A percentile compares a stretch with the other conserved stretches of the same genome.
These are phyloP conservation scores for Xiphias gladius DNA, from an alignment of 2,113 vertebrate species.

Conservation along the genomic window DNA sequence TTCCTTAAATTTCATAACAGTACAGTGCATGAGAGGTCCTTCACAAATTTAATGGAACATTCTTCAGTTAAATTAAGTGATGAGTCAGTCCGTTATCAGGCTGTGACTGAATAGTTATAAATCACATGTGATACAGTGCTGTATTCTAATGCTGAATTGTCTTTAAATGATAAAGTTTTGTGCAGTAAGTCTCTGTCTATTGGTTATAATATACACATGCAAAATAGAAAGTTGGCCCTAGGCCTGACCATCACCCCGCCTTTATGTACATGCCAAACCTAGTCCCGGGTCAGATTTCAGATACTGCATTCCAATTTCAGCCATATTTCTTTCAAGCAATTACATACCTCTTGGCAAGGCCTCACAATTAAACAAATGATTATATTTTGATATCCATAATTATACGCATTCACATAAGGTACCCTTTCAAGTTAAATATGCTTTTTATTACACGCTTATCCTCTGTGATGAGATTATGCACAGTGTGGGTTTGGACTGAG, in stretches of 20 bases:
- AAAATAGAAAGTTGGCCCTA: constrained; percentile 64
- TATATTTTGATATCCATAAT: constrained; percentile 83
- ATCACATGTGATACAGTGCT: not conserved
- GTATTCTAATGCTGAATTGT: constrained; percentile 4
- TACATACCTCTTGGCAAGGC: constrained; percentile 79
- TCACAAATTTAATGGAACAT: not conserved
- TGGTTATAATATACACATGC: constrained; percentile 31
- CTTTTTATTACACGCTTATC: constrained; percentile 82
- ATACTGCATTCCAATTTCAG: constrained; percentile 61
- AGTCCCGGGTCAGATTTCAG: constrained; percentile 58
- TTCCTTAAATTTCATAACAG: constrained; percentile 31
- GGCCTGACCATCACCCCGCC: constrained; percentile 60
- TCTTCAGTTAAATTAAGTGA: constrained; percentile 18
- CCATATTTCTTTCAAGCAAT: constrained; percentile 77
- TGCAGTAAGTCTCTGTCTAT: constrained; percentile 4
- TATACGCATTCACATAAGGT: constrained; percentile 79
- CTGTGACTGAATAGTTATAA: not conserved
- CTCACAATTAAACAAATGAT: constrained; percentile 83
- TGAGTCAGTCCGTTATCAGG: not conserved
- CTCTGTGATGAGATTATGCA: constrained; percentile 79
- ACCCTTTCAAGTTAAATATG: constrained; percentile 82
- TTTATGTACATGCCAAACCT: constrained; percentile 41
- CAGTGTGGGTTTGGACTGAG: constrained; percentile 74
- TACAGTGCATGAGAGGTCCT: not conserved
- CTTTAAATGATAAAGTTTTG: constrained; percentile 25